These are phyloP conservation scores for Micromussa lordhowensis DNA, from an alignment of 92 coral and sea anemone species.

Conservation along the genomic window DNA sequence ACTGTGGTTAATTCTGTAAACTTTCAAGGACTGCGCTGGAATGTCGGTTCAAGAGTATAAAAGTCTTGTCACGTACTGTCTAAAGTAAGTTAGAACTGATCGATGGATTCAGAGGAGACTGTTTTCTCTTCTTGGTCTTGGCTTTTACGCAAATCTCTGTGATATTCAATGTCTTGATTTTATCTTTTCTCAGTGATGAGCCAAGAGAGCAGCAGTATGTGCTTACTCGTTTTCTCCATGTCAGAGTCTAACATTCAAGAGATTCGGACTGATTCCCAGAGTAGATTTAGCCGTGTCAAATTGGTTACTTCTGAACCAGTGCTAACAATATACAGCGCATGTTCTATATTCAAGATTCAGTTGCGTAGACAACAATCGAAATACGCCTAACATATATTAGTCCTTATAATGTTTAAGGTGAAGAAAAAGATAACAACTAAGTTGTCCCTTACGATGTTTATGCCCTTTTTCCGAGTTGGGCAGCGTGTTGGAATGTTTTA, in stretches of 20 bases:
- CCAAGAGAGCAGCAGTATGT: slow-evolving; percentile 11
- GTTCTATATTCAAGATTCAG: not conserved
- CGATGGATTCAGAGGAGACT: not conserved
- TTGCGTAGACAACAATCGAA: not conserved
- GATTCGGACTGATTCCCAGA: not conserved
- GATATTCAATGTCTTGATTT: not conserved
- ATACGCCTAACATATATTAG: not conserved
- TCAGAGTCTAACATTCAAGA: not conserved
- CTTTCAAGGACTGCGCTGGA: slow-evolving; percentile 2
- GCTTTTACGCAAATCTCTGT: not conserved
- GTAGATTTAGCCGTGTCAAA: slow-evolving; percentile 14
- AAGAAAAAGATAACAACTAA: not conserved
- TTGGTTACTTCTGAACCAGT: slow-evolving; percentile 1
- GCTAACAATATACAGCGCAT: slow-evolving; percentile 7
- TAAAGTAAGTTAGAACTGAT: not conserved
- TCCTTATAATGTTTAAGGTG: not conserved
- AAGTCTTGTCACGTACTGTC: slow-evolving; percentile 19
- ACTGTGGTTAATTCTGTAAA: slow-evolving; percentile 33
- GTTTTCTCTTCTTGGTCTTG: not conserved
- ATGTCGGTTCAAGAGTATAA: not conserved
- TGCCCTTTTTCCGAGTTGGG: not conserved
- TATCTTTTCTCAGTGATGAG: not conserved
- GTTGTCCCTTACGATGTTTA: not conserved
- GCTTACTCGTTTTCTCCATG: not conserved
- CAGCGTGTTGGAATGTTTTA: not conserved